Evolutionary conservation across 2,797 vertebrate species (phyloP), one percentile per base, ranked within the genome.

Genomic region (Momotus momota): DNA sequence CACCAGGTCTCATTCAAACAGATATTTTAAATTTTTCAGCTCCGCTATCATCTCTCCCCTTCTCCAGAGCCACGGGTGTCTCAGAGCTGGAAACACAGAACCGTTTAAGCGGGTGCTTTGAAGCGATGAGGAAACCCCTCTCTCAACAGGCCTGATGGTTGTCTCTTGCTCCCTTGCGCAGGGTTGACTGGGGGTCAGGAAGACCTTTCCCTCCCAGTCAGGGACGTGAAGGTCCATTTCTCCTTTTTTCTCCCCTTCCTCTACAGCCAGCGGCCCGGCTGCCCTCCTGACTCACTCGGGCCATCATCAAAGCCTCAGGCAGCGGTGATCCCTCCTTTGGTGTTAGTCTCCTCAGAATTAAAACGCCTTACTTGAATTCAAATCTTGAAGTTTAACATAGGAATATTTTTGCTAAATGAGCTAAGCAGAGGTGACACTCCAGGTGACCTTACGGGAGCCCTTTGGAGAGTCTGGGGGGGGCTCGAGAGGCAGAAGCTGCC

Each of bases 351-450:
- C 41, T 35, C 71, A 88, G 91, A 89, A 88, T 74, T 48, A 57
- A 80, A 95, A 80, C 41, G 31, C 64, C 87, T 93, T 38, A 22
- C 25, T 80, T 91, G 87, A 93, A 91, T 86, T 94, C 84, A 93
- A 97, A 92, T 71, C 45, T 67, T 85, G 91, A 81, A 89, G 75
- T 62, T 93, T 81, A 91, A 89, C 73, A 40, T 69, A 77, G 9
- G 31, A 80, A 55, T n/a, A 62, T 35, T 69, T 82, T 71, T 92
- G 78, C 74, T 91, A 86, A 87, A 67, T 20, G 81, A 85, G 74
- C 64, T 38, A 48, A 92, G 67, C 0, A 77, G 57, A 33, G 79
- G 86, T 86, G 81, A 94, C 54, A 19, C 1, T 19, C 35, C 35
- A 52, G 35, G 55, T 72, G 81, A 90, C 60, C 29, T 35, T 25